Evolutionary conservation across 1,140 invertebrate genomes (phyloP).

Genomic region (Thalassaphorura encarpata): DNA sequence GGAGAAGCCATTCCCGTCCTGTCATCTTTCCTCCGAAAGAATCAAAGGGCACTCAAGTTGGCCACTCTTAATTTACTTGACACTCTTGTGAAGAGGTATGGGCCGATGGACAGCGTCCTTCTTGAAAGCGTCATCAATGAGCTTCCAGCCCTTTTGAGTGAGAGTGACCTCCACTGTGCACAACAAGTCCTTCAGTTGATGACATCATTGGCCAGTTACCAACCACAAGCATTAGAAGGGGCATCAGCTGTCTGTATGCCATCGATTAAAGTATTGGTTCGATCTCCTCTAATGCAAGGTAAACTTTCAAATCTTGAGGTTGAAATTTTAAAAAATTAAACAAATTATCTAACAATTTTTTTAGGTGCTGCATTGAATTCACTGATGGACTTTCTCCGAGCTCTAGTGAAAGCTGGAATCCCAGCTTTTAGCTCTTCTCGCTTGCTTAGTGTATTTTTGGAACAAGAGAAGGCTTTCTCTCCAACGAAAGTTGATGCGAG

Average conservation of each 20-base stretch:
- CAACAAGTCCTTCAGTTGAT: conserved; percentile 72
- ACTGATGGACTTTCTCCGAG: conserved; percentile 83
- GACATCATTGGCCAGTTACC: conserved; percentile 59
- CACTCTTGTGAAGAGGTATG: conserved; percentile 61
- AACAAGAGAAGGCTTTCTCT: conserved; percentile 18
- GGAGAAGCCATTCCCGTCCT: conserved; percentile 81
- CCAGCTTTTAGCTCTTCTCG: conserved; percentile 44
- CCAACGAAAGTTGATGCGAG: too few relatives aligned
- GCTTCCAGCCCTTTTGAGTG: conserved; percentile 78
- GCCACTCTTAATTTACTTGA: conserved; percentile 82
- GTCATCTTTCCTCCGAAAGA: conserved; percentile 90
- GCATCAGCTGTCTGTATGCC: conserved; percentile 57
- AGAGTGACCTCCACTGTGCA: conserved; percentile 91
- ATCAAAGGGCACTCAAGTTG: conserved; percentile 89
- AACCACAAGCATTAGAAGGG: conserved; percentile 50
- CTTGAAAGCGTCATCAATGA: conserved; percentile 58
- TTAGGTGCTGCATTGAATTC: conserved; percentile 72
- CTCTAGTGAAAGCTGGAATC: conserved; percentile 68
- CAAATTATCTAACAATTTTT: conserved; percentile 15
- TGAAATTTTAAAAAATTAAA: conserved; percentile 6
- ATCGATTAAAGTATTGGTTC: conserved; percentile 73
- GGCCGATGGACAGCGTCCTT: conserved; percentile 37
- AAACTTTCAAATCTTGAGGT: conserved; percentile 1
- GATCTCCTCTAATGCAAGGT: conserved; percentile 78
- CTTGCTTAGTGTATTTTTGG: conserved; percentile 36